Base-by-base conservation (phyloP, 2,888 invertebrate genomes). In the Hyppa rectilinea region DNA sequence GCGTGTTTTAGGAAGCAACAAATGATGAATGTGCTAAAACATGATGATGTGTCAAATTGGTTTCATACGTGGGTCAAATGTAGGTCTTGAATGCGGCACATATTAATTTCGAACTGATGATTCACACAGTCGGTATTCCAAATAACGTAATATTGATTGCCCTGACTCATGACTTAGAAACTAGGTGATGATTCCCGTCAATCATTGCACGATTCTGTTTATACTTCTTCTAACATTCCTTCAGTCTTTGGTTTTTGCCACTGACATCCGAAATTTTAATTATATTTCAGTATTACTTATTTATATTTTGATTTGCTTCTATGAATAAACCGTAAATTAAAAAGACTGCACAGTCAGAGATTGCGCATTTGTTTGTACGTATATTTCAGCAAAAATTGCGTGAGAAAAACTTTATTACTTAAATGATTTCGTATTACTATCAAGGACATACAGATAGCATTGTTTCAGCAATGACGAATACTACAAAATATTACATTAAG, bases 111-210 rank as follows among this genome's bases (percentile, higher is more conserved):
- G 53, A 73, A 60, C 55, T 43, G 55, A 75, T 85, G 86, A 84
- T 62, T 81, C 82, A 85, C 36, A 49, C 65, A 40, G n/a, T 62
- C 49, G 52, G 75, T 66, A 72, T 74, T 61, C 66, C 38, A 59
- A 61, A 66, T 71, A 75, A 69, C 74, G 77, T 75, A 84, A 79
- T 60, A 70, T 55, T 74, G 69, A 71, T 67, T 73, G 38, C 53
- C 38, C 47, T 85, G 84, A 85, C 59, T 84, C 84, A 84, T 79
- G 64, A 66, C 38, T 75, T 70, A 80, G 75, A 81, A 79, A 60
- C 75, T 63, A 61, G 52, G 55, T 77, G 79, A 84, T 82, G 82
- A 81, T 81, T 81, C 67, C 69, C 64, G 71, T 82, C 78, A 71
- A 84, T 84, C 71, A 73, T 38, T 67, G 34, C 62, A 40, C 31